Base-by-base conservation (phyloP, 2,113 vertebrate genomes). In the Embiotoca jacksoni region DNA sequence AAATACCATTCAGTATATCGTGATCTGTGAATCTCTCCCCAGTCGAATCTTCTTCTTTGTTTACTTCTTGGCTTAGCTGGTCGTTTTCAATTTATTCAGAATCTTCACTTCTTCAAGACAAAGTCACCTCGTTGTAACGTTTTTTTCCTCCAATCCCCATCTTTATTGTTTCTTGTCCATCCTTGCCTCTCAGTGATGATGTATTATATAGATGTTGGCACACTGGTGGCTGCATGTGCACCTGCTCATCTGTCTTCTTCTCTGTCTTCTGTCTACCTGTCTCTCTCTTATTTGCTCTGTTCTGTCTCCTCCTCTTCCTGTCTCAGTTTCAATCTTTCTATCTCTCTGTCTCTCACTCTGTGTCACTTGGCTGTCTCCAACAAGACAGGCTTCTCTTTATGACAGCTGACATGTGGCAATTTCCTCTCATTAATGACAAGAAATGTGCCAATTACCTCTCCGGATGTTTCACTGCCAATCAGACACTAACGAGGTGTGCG, bases 381-480 rank as follows among this genome's bases (percentile, higher is more conserved):
- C 62, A 36, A 59, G 78, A 84, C 85, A 82, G 78, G 78, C 92
- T 37, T 74, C 91, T 89, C 91, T 95, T 93, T 91, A 82, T 92
- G 86, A 95, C 90, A 88, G 92, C 82, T 95, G 95, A 94, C 94
- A 94, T 95, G 95, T 96, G 95, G 95, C 96, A 96, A 91, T 95
- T 97, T 95, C 90, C 89, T 82, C 93, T 90, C 82, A 90, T 96
- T 98, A 97, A 96, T 96, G 96, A 96, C 95, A 94, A 96, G 95
- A 97, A 97, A 96, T 96, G 93, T 94, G 94, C 94, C 96, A 96
- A 97, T 98, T 98, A 97, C 96, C 94, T 91, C 95, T 95, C 94
- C 92, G 93, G 91, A 95, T 96, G 95, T 98, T 95, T 93, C 39
- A 54, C 93, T 96, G 96, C 95, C 95, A 96, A 95, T 97, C 96